Evolutionary conservation across 2,113 vertebrate species (phyloP), one percentile per base, ranked within the genome.

Genomic region (Clarias magur): DNA sequence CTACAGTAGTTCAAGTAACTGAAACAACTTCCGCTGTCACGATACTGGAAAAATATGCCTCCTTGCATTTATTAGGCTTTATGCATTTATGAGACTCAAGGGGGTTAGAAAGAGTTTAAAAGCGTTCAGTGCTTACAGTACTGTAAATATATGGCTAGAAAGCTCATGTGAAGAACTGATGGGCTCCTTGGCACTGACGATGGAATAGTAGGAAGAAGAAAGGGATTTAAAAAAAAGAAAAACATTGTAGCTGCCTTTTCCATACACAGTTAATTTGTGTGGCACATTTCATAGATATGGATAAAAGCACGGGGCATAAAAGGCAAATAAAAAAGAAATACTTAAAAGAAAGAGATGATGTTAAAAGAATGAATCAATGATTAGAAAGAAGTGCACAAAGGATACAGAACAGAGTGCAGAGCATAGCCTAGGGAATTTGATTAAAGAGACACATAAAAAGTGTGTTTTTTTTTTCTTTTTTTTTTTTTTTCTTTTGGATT

Each of bases 311-410:
- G 15, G n/a, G 3, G 4, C n/a, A 79, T 30, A 56, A 79, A 57
- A 56, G 73, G 16, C 42, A 80, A 80, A 27, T 15, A 78, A 59
- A 80, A 59, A 59, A 27, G 11, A 79, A 79, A 56, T 13, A 25
- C 73, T 54, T 76, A 25, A 76, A 76, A 76, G 42, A 76, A 48
- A 76, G 42, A n/a, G 38, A 27, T 79, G 75, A 10, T 27, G 53
- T 57, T 79, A 27, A 56, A 53, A 79, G 25, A 79, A 79, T 11
- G 34, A 12, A 30, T 59, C 15, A 80, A 59, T 80, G 78, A 59
- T 59, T 80, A 80, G 56, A 80, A 80, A 34, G 78, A 30, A 19
- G 54, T 80, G 53, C 76, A 80, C n/a, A 80, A 30, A 57, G 54
- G 16, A 34, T 59, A 21, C 54, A 57, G 27, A 30, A 30, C 54